Conservation (phyloP, 2,113 vertebrate genomes). For the Entosphenus tridentatus region DNA sequence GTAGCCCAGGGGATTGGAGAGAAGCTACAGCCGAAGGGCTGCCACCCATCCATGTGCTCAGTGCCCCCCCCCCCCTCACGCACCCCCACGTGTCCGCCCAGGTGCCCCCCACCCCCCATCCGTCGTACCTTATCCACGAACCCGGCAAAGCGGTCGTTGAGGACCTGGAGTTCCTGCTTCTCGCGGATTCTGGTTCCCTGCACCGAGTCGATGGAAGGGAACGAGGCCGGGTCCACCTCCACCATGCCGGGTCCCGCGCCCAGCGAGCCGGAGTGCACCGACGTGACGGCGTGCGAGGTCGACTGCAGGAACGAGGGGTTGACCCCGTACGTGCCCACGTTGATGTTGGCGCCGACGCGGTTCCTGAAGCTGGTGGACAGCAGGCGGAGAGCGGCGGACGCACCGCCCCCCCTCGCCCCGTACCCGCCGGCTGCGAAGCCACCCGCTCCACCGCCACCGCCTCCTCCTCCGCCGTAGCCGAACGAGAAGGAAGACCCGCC, state of each 20-base stretch:
- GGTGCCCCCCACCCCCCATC: too few species aligned
- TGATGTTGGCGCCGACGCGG: conserved; percentile 18
- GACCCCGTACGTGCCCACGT: conserved; percentile 19
- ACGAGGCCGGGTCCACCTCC: conserved; percentile 17
- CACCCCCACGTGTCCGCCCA: too few species aligned
- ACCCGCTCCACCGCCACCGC: conserved; percentile 8
- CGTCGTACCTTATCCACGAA: conserved; percentile 18
- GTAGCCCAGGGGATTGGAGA: too few species aligned
- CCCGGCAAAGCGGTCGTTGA: conserved; percentile 19
- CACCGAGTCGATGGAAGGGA: conserved; percentile 18
- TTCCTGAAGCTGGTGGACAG: conserved; percentile 14
- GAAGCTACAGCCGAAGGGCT: too few species aligned
- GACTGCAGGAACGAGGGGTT: conserved; percentile 17
- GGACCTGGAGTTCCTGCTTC: conserved; percentile 18
- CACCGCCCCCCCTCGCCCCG: conserved; percentile 11
- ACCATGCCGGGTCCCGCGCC: conserved; percentile 11
- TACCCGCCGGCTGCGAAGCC: conserved; percentile 10
- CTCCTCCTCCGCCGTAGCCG: conserved; percentile 7
- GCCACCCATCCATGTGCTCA: too few species aligned
- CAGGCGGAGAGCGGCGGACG: conserved; percentile 9
- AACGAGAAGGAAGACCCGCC: background rate
- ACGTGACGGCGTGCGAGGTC: conserved; percentile 9
- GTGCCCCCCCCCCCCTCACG: too few species aligned
- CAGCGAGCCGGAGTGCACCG: background rate
- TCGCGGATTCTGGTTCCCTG: conserved; percentile 17